These are phyloP conservation scores for Laspeyria flexula DNA, from an alignment of 2,888 invertebrate genomes.

Conservation along the genomic window DNA sequence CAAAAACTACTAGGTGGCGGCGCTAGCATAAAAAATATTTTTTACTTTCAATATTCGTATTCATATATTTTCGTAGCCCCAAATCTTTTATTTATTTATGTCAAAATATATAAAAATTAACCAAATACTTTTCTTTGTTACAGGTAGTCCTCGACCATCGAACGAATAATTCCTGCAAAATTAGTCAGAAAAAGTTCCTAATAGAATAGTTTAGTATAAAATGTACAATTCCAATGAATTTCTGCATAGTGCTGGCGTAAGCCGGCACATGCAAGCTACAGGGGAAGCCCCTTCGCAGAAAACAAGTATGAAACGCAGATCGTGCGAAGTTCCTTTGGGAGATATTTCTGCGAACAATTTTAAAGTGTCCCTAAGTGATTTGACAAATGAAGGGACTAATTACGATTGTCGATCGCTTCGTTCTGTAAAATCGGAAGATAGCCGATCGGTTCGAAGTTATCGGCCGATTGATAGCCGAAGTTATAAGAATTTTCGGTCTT, in stretches of 20 bases:
- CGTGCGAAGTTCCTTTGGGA: slow-evolving; percentile 80
- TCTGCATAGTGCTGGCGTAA: slow-evolving; percentile 78
- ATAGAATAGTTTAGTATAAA: slow-evolving; percentile 63
- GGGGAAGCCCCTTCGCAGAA: slow-evolving; percentile 80
- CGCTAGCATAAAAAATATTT: too few species aligned
- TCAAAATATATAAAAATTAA: too few species aligned
- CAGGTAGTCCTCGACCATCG: slow-evolving; percentile 63
- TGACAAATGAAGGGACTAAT: slow-evolving; percentile 66
- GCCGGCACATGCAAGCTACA: slow-evolving; percentile 81
- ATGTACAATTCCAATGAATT: slow-evolving; percentile 82
- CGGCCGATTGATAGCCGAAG: slow-evolving; percentile 78
- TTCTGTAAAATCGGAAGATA: slow-evolving; percentile 74
- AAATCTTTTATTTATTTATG: too few species aligned
- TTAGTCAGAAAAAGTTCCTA: slow-evolving; percentile 83
- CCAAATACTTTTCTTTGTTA: slow-evolving; percentile 59
- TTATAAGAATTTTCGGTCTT: slow-evolving; percentile 78
- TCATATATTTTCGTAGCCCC: background rate
- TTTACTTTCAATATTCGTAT: too few species aligned
- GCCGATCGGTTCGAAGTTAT: slow-evolving; percentile 66
- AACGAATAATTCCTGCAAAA: slow-evolving; percentile 78
- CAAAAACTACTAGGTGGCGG: slow-evolving; percentile 24
- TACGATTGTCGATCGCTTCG: slow-evolving; percentile 74
- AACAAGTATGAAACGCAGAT: slow-evolving; percentile 79
- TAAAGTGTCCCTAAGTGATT: slow-evolving; percentile 78
- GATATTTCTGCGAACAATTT: slow-evolving; percentile 79